Evolutionary conservation across 2,888 invertebrate genomes (phyloP), one percentile per base, ranked within the genome.

Genomic region (Thera obeliscata): DNA sequence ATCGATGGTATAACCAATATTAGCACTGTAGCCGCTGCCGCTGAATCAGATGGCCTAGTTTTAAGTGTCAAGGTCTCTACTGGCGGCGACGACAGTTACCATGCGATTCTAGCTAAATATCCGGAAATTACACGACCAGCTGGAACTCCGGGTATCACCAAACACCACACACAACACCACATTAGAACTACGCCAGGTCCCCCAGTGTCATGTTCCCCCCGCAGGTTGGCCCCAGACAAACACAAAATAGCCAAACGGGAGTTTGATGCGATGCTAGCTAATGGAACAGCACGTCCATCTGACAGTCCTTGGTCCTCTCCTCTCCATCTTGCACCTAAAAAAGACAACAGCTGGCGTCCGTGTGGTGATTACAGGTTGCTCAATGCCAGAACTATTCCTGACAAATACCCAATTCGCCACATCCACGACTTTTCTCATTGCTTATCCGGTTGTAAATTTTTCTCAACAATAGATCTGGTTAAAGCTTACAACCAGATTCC

Each of bases 201-300:
- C 0, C 79, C 81, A 0, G 74, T 78, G 0, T 70, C 69, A 1
- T 72, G 72, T 46, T 50, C 67, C 7, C 81, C 84, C 0, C 76
- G 82, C 1, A 75, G 82, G 0, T 64, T 84, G 1, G 79, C 78
- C 2, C 83, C 82, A 0, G 78, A 81, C n/a, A 73, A 74, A 38
- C 61, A 81, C 0, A 72, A 73, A 43, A 76, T 78, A 2, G 82
- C 83, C 0, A 74, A 78, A 46, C 9, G 61, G 1, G 81, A 84
- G 36, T 83, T 85, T 54, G 69, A 82, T 0, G 65, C 41, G 0
- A 81, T 83, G 81, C 38, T 80, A 36, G n/a, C 33, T 0, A 66
- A 43, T 58, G 78, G 77, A 12, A 77, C 73, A 56, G 77, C 46
- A 5, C 38, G 38, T 6, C 38, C 38, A 38, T 38, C 38, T 38